Base-by-base conservation (phyloP, 2,888 invertebrate genomes). In the Coremacera marginata region DNA sequence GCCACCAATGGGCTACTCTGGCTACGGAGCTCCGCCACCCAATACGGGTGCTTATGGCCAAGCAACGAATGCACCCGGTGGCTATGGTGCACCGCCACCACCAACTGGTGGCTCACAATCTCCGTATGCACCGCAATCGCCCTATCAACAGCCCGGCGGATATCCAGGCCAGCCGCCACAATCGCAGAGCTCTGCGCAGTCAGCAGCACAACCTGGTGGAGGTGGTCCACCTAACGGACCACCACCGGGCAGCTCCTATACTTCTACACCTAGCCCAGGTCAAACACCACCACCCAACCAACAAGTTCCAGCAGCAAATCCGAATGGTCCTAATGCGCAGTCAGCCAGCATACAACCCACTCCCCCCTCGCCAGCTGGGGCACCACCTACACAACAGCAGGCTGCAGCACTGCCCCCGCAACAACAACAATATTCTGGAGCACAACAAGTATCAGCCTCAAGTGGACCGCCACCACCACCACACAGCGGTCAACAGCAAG, bases 201-300 rank as follows among this genome's bases (percentile, higher is more conserved):
- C 84, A 5, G 75, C 83, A 0, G 83, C 84, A 25, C 84, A 86
- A 37, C 80, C 80, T 2, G 77, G 82, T 19, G 82, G 78, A 31
- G 76, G 80, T 9, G 76, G 79, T 55, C 60, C 75, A 22, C 75
- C 68, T 2, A 82, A 84, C 79, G 87, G 86, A 7, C 82, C 85
- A 7, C 85, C 86, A 70, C 84, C 90, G 14, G 89, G 88, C 11
- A 86, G 84, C 76, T 83, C 82, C 19, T 91, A 91, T 79, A 90
- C 88, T 77, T 90, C 89, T 77, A 90, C 91, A 76, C 90, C 91
- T 5, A 91, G 90, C 82, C 90, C 91, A 2, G 90, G 90, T 11
- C 90, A 90, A 83, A 87, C 89, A 70, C 88, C 86, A 52, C 83
- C 87, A 55, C 85, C 86, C 44, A 82, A 80, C 51, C 83, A 86